Conservation (phyloP, 2,888 invertebrate species). For the Pandemis heparana region DNA sequence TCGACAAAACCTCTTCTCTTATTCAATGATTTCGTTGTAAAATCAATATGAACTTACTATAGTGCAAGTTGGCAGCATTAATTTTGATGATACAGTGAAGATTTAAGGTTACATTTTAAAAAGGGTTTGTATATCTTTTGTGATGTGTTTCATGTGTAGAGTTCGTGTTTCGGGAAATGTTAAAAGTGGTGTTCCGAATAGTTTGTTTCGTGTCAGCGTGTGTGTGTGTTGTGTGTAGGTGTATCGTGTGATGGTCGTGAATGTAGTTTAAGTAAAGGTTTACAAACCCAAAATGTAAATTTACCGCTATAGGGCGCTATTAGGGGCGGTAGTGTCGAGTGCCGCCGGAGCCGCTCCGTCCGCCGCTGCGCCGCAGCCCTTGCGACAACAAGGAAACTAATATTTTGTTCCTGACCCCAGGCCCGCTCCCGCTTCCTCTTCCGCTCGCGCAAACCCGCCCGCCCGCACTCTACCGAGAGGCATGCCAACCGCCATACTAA, state of each 20-base stretch:
- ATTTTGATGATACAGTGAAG: constrained; percentile 72
- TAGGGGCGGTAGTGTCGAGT: constrained; percentile 81
- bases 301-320: constrained; percentile 83
- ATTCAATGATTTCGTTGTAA: constrained; percentile 58
- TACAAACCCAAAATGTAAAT: constrained; percentile 85
- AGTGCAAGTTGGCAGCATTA: constrained; percentile 78
- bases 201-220: constrained; percentile 42
- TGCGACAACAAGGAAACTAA: constrained; percentile 87
- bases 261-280: constrained; percentile 83
- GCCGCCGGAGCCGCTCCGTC: constrained; percentile 80
- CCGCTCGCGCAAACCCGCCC: constrained; percentile 74
- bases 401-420: constrained; percentile 84
- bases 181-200: constrained; percentile 46
- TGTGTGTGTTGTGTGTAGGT: constrained; percentile 51
- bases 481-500: constrained; percentile 15
- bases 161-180: constrained; percentile 46
- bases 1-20: constrained; percentile 49
- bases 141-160: constrained; percentile 55
- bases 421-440: constrained; percentile 64
- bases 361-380: constrained; percentile 84
- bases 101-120: constrained; percentile 68
- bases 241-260: constrained; percentile 44
- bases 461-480: constrained; percentile 51
- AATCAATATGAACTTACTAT: constrained; percentile 70
- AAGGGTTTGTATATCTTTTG: constrained; percentile 83